These are phyloP conservation scores for Platichthys stellatus DNA, from an alignment of 2,113 vertebrate species.

Conservation along the genomic window DNA sequence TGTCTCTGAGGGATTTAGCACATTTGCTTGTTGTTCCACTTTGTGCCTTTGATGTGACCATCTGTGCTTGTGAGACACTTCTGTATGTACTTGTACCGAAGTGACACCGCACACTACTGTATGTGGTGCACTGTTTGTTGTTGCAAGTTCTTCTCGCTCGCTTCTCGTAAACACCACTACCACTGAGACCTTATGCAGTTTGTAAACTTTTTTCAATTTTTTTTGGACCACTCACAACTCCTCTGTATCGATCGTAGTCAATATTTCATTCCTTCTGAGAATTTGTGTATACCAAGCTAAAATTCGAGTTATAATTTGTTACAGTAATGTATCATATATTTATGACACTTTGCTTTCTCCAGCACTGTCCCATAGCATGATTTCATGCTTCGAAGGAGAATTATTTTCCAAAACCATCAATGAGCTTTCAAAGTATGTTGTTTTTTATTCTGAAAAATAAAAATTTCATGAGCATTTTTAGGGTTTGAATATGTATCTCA, in stretches of 20 bases:
- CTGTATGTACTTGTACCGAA: conserved; percentile 3
- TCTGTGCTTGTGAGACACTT: conserved; percentile 25
- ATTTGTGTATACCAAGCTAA: conserved; percentile 16
- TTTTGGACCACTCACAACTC: conserved; percentile 18
- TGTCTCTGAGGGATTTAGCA: conserved; percentile 17
- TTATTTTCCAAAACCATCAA: background rate
- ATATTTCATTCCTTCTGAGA: conserved; percentile 58
- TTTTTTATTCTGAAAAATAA: background rate
- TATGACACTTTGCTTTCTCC: conserved; percentile 35
- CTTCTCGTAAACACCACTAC: conserved; percentile 47
- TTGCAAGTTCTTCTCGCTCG: conserved; percentile 24
- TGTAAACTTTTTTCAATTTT: conserved; percentile 7
- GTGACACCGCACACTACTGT: background rate
- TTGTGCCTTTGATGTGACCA: conserved; percentile 35
- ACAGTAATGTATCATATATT: conserved; percentile 36
- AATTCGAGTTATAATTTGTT: conserved; percentile 36
- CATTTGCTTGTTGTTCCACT: conserved; percentile 25
- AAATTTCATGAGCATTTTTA: background rate
- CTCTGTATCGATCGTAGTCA: conserved; percentile 35
- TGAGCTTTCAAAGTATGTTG: conserved; percentile 14
- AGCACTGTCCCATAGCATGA: conserved; percentile 27
- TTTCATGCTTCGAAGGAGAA: conserved; percentile 21
- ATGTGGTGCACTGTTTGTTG: conserved; percentile 27
- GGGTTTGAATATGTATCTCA: background rate
- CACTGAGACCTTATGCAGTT: conserved; percentile 47